A percentile compares a stretch with the other conserved stretches of the same genome.
Conservation (phyloP, 2,888 invertebrate genomes). For the Andrena flavipes region DNA sequence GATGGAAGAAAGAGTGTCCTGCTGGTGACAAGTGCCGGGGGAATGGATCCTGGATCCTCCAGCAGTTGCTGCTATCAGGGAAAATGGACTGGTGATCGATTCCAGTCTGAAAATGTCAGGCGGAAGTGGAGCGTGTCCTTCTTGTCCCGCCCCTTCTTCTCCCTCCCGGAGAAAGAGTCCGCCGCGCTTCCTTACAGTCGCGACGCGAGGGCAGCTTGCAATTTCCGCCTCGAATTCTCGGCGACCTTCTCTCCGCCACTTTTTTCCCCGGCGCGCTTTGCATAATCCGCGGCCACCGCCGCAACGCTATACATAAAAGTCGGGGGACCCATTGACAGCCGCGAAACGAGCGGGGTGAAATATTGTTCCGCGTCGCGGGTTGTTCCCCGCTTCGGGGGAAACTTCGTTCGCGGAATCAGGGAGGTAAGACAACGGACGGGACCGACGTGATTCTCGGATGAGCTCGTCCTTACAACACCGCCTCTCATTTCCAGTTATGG, state of each 20-base stretch:
- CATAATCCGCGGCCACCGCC: slow-evolving; percentile 52
- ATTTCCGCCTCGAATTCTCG: slow-evolving; percentile 51
- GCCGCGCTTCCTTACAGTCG: slow-evolving; percentile 5
- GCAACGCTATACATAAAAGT: slow-evolving; percentile 28
- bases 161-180: slow-evolving; percentile 7
- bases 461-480: not conserved
- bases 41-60: not conserved
- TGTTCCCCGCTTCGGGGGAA: not conserved
- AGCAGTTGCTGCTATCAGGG: not conserved
- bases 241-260: not conserved
- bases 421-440: not conserved
- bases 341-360: slow-evolving; percentile 50
- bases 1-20: not conserved
- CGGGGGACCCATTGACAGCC: slow-evolving; percentile 42
- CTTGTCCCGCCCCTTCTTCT: slow-evolving; percentile 20
- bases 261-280: slow-evolving; percentile 38
- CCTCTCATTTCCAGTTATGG: slow-evolving; percentile 1
- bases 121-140: slow-evolving; percentile 28
- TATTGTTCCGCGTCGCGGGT: slow-evolving; percentile 29
- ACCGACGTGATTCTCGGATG: not conserved
- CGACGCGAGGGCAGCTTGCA: slow-evolving; percentile 33
- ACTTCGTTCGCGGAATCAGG: not conserved
- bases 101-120: slow-evolving; percentile 42
- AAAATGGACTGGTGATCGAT: slow-evolving; percentile 49
- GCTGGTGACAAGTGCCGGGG: not conserved